Conservation (phyloP, 2,888 invertebrate genomes). For the Tridacna gigas region DNA sequence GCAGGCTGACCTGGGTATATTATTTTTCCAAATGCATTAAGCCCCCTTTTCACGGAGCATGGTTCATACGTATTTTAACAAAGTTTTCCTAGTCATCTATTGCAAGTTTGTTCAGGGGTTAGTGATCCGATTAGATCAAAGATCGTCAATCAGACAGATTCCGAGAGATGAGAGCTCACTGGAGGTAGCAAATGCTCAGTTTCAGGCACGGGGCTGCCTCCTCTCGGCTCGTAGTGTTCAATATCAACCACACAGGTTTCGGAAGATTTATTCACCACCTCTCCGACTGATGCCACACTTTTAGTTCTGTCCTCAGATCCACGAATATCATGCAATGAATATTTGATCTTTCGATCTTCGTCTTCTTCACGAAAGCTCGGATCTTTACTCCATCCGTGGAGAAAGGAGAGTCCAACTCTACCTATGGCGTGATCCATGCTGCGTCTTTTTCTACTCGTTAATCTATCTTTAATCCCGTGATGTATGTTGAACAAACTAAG, state of each 20-base stretch:
- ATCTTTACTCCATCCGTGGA: constrained; percentile 31
- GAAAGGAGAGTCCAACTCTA: constrained; percentile 39
- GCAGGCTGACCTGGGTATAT: no score
- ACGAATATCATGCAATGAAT: not conserved
- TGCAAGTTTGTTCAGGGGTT: no score
- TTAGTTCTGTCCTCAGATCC: not conserved
- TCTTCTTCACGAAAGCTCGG: not conserved
- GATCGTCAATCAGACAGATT: not conserved
- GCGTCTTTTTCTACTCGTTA: not conserved
- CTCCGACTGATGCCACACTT: not conserved
- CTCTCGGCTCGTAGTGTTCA: not conserved
- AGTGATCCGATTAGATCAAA: no score
- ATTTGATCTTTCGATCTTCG: not conserved
- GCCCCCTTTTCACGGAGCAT: no score
- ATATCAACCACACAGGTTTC: constrained; percentile 15
- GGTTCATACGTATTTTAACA: no score
- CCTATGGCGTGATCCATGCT: constrained; percentile 37
- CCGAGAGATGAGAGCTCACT: not conserved
- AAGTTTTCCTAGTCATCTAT: no score
- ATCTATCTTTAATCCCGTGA: constrained; percentile 6
- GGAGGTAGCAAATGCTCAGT: not conserved
- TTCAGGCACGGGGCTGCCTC: not conserved
- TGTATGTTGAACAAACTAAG: constrained; percentile 14
- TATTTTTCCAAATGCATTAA: no score
- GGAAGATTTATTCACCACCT: not conserved